Evolutionary conservation across 2,113 vertebrate species (phyloP).

Genomic region (Raja brachyura): DNA sequence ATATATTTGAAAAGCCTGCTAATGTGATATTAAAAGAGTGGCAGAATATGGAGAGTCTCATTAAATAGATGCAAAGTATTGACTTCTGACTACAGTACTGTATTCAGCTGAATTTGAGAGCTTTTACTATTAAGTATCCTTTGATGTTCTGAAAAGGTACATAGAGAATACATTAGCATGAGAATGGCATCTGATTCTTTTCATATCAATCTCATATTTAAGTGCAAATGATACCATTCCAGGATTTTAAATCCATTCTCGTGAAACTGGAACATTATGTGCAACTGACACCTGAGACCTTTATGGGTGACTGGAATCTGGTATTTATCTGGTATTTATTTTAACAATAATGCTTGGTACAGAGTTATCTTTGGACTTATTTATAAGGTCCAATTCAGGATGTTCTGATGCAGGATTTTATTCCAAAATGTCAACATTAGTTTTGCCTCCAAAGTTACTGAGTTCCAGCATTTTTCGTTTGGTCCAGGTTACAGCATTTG

Average conservation of each 20-base stretch:
- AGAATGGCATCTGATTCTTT: constrained; percentile 16
- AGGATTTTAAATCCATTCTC: not conserved
- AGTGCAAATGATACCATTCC: not conserved
- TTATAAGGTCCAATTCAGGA: not conserved
- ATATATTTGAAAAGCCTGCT: not conserved
- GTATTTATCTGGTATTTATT: not conserved
- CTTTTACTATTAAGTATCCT: constrained; percentile 22
- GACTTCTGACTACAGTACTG: not conserved
- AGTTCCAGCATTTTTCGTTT: too few species aligned
- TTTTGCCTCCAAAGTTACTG: too few species aligned
- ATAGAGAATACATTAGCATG: constrained; percentile 10
- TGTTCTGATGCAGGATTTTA: too few species aligned
- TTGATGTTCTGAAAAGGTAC: constrained; percentile 28
- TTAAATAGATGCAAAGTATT: not conserved
- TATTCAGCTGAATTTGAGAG: not conserved
- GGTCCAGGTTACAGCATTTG: too few species aligned
- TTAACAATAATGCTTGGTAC: not conserved
- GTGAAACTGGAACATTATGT: not conserved
- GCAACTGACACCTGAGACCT: not conserved
- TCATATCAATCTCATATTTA: constrained; percentile 2
- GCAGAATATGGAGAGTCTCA: not conserved
- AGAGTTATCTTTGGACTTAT: not conserved
- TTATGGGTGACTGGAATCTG: not conserved
- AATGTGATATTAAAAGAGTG: not conserved
- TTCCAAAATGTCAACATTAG: too few species aligned